Evolutionary conservation across 2,113 vertebrate species (phyloP), one percentile per base, ranked within the genome.

Genomic region (Salvelinus sp.): DNA sequence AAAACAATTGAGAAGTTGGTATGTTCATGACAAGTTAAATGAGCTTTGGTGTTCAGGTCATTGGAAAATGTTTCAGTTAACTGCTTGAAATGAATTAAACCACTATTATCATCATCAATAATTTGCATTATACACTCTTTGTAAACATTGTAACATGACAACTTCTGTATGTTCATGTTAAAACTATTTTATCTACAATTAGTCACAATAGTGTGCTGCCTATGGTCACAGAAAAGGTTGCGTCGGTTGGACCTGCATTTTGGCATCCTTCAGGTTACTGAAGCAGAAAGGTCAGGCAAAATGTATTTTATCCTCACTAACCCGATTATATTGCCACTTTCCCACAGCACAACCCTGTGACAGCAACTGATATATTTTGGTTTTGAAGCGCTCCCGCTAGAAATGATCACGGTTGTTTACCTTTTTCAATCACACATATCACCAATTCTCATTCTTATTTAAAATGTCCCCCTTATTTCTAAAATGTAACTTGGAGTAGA

Each of bases 291-390:
- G 83, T 88, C 88, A 83, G 83, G 78, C 77, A 50, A 78, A 73
- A 85, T 86, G 80, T 88, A 83, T 82, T 83, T 86, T 77, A 91
- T 90, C 85, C 50, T 69, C 9, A 10, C 74, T 86, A 87, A 92
- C 88, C 80, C 86, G 84, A 85, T 44, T 85, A 87, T 88, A 89
- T 88, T 88, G 79, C 86, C 88, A 88, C 85, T 89, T 88, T 10
- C 89, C 85, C 82, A 88, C 70, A 63, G 83, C 80, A 82, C 78
- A 65, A 83, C 79, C 77, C 84, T 84, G 86, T 83, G 85, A 84
- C 89, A 73, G 84, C 89, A 90, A 80, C 88, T 92, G 89, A 5
- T 88, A 87, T 86, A 86, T 82, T 85, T 74, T 75, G 82, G 74
- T 86, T 87, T 86, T 87, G 89, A 89, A 90, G 87, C 86, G 90